Evolutionary conservation across 64 coral and sea anemone species (phyloP), one percentile per base, ranked within the genome.

Genomic region (Montipora efflorescens): DNA sequence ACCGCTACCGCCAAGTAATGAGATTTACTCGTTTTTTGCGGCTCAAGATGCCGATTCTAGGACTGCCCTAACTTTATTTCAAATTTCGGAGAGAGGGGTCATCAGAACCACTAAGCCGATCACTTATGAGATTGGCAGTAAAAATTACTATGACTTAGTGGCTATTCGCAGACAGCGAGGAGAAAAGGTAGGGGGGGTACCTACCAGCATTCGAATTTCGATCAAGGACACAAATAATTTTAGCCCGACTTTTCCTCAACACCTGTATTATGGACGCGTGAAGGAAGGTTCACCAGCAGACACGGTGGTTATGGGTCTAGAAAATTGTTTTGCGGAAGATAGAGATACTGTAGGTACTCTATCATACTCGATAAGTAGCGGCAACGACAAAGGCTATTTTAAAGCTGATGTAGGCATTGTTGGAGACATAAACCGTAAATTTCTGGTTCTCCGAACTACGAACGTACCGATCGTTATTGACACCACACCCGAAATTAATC

Each of bases 381-480:
- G 96, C 48, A 95, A 97, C 78, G 96, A 97, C 55, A 95, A 94
- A 79, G 89, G 93, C 16, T 97, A 97, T 59, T 97, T 97, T 20
- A 88, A 91, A 77, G 58, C 87, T 3, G 82, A 74, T n/a, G 64
- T 51, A 4, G 83, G 8, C 21, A 66, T 23, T 8, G 79, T 84
- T 16, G 36, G 36, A 36, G 36, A 1, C 36, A 90, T 78, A 47
- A 80, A 62, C 8, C 82, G 96, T 3, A 79, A 83, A 19, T 97
- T 97, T 77, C 53, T 97, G 20, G 96, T 95, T 43, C 67, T 97
- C 1, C 92, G 89, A 78, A 97, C 96, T 25, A 97, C 96, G 4
- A 80, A 50, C 43, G 77, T 66, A 3, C 69, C 58, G 21, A 92
- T 97, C 52, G 78, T 79, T 16, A 90, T 93, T 58, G 93, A 97